These are phyloP conservation scores for Zaprionus gabonicus DNA, from an alignment of 1,140 invertebrate species.

Conservation along the genomic window DNA sequence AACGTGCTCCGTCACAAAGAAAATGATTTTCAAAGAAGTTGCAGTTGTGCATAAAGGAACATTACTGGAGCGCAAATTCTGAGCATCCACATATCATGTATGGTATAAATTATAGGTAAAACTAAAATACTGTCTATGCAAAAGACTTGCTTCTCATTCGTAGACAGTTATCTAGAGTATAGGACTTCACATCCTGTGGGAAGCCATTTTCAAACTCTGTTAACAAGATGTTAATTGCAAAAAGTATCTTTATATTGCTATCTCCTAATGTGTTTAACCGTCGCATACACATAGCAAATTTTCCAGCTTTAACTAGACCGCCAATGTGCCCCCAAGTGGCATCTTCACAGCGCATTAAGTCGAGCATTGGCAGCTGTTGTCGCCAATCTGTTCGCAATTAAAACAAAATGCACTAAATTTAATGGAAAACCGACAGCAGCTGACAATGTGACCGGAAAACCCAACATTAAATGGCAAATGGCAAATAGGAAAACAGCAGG, in stretches of 20 bases:
- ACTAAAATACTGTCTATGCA: too few species aligned
- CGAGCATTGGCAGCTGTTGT: slow-evolving; percentile 34
- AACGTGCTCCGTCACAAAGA: too few species aligned
- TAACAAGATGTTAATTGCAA: not conserved
- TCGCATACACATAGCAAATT: not conserved
- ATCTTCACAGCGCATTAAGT: slow-evolving; percentile 6
- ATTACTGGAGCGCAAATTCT: too few species aligned
- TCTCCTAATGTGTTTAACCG: not conserved
- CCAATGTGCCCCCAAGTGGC: slow-evolving; percentile 4
- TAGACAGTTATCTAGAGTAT: too few species aligned
- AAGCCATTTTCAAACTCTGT: not conserved
- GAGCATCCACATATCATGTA: too few species aligned
- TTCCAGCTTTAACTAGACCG: not conserved
- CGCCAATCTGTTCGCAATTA: slow-evolving; percentile 53
- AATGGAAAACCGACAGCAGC: slow-evolving; percentile 50
- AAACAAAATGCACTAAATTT: slow-evolving; percentile 64
- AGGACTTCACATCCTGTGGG: not conserved
- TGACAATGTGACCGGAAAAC: slow-evolving; percentile 61
- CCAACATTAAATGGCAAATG: slow-evolving; percentile 75
- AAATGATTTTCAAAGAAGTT: too few species aligned
- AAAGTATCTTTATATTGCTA: not conserved
- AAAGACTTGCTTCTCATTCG: too few species aligned
- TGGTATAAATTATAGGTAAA: too few species aligned
- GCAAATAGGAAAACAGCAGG: slow-evolving; percentile 42
- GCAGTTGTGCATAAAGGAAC: too few species aligned